Conservation (phyloP, 2,888 invertebrate genomes). For the Zygothrica quintamaculata region DNA sequence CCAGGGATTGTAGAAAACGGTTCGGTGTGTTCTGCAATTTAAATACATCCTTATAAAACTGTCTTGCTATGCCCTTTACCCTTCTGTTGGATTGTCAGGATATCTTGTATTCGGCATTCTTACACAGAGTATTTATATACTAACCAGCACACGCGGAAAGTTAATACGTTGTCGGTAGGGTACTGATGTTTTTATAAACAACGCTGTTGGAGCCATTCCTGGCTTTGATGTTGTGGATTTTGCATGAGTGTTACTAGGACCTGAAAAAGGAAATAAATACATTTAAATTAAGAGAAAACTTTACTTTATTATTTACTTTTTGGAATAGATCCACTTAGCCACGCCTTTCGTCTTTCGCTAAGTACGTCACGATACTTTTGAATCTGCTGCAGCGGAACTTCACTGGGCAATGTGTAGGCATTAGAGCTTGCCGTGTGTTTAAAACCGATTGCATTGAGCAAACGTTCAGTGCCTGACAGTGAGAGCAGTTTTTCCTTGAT, state of each 20-base stretch:
- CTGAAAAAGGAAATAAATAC: conserved; percentile 21
- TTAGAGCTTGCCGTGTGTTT: conserved; percentile 54
- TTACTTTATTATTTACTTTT: conserved; percentile 37
- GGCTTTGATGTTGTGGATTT: conserved; percentile 10
- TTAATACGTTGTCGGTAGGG: conserved; percentile 82
- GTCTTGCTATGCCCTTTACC: too few relatives aligned
- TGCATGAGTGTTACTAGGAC: conserved; percentile 34
- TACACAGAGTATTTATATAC: conserved; percentile 2
- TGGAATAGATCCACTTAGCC: conserved; percentile 58
- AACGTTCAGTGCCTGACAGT: conserved; percentile 74
- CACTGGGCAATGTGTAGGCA: conserved; percentile 74
- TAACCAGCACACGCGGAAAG: conserved; percentile 85
- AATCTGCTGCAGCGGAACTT: conserved; percentile 78
- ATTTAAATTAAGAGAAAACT: background rate
- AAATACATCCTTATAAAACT: background rate
- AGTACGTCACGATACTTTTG: conserved; percentile 81
- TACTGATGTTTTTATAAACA: conserved; percentile 70
- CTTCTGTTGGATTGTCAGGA: background rate
- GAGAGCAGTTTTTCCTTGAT: conserved; percentile 83
- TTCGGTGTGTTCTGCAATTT: conserved; percentile 82
- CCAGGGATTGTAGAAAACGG: conserved; percentile 84
- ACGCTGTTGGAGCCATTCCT: conserved; percentile 42
- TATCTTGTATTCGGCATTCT: background rate
- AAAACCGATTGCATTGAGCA: conserved; percentile 83
- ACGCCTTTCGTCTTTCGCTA: conserved; percentile 68